Base-by-base conservation (phyloP, 2,113 vertebrate species). In the Indri indri region DNA sequence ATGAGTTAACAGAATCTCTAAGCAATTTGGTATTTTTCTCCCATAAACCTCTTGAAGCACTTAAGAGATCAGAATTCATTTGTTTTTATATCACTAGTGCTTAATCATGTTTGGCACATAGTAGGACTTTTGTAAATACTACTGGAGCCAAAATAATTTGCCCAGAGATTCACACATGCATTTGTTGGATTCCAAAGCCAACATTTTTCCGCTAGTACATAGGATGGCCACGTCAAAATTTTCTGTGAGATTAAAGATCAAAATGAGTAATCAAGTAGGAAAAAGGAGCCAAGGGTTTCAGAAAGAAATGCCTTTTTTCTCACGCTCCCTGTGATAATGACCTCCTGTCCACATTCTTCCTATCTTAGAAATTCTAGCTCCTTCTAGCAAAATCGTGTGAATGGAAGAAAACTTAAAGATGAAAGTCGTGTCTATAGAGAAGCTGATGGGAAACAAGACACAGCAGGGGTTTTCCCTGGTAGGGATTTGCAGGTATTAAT, bases 131-230 rank as follows among this genome's bases (percentile, higher is more conserved):
- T 54, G 32, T 70, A 47, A 65, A 54, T 12, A 79, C n/a, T 42
- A 65, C 10, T 50, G 27, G 50, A 87, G n/a, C 54, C 32, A 13
- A 82, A 92, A 74, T 30, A 86, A n/a, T 70, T 47, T 7, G 0
- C 54, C 20, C 59, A 27, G 32, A 81, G 57, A 65, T 45, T 61
- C 68, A 79, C 2, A 0, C 0, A 40, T 0, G 1, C 2, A 45
- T 34, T 8, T 17, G 5, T 4, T 59, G 37, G 22, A n/a, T 50
- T 76, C 34, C 45, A 71, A 81, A 92, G 27, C 3, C 91, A 63
- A 70, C 50, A 1, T 8, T 7, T 47, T 47, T 22, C 11, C 34
- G 37, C 2, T 8, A 40, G 17, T 12, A n/a, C 4, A 30, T 0
- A 11, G 22, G n/a, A 47, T 16, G 13, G 6, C 2, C 61, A 54